Conservation (phyloP, 1,140 invertebrate genomes). For the Drosophila bocki region DNA sequence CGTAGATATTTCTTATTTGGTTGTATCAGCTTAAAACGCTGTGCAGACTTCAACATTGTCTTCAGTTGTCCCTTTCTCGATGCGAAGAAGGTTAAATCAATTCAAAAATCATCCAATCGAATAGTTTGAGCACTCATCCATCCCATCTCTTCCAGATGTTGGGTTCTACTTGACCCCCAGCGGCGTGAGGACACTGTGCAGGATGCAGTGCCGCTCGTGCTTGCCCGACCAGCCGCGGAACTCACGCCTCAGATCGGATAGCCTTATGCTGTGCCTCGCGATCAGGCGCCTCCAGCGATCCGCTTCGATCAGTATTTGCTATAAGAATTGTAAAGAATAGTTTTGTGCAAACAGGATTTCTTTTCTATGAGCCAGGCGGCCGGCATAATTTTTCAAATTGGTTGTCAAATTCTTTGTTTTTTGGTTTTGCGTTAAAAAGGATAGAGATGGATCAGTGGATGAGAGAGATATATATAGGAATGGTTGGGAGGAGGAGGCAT, state of each 20-base stretch:
- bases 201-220: slow-evolving; percentile 83
- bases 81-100: slow-evolving; percentile 37
- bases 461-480: slow-evolving; percentile 2
- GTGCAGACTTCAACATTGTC: slow-evolving; percentile 69
- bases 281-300: slow-evolving; percentile 83
- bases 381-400: slow-evolving; percentile 40
- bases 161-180: slow-evolving; percentile 73
- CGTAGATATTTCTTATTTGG: slow-evolving; percentile 67
- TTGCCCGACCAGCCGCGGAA: slow-evolving; percentile 84
- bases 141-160: slow-evolving; percentile 23
- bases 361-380: slow-evolving; percentile 30
- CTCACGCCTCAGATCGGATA: slow-evolving; percentile 80
- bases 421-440: slow-evolving; percentile 81
- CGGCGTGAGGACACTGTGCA: slow-evolving; percentile 83
- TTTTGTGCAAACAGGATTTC: slow-evolving; percentile 64
- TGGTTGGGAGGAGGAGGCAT: slow-evolving; percentile 8
- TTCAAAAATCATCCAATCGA: slow-evolving; percentile 62
- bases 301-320: slow-evolving; percentile 82
- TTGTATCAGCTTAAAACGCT: slow-evolving; percentile 79
- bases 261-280: slow-evolving; percentile 72
- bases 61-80: slow-evolving; percentile 50
- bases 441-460: slow-evolving; percentile 12
- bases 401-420: slow-evolving; percentile 12
- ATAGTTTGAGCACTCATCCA: slow-evolving; percentile 61
- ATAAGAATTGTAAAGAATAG: slow-evolving; percentile 73